These are phyloP conservation scores for Erethizon dorsatum DNA, from an alignment of 2,797 vertebrate species.

Conservation along the genomic window DNA sequence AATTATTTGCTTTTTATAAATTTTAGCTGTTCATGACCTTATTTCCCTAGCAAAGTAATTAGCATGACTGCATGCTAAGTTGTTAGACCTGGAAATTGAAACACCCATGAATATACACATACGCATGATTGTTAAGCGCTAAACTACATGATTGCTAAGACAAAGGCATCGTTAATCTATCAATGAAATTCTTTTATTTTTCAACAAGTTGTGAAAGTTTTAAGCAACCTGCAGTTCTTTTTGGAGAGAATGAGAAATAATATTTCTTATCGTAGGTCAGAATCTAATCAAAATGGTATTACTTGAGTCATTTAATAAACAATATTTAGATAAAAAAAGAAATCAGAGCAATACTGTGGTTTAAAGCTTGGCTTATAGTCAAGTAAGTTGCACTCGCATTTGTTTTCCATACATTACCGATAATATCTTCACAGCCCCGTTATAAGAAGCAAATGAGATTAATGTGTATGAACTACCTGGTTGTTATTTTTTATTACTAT, in stretches of 20 bases:
- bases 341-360: neutral
- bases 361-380: conserved; percentile 11
- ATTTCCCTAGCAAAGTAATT: neutral
- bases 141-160: neutral
- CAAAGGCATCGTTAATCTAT: neutral
- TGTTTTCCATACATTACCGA: neutral
- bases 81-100: neutral
- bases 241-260: neutral
- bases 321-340: neutral
- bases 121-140: neutral
- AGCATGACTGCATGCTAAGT: neutral
- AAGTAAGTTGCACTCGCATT: neutral
- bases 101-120: neutral
- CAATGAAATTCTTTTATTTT: neutral
- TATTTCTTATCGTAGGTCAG: neutral
- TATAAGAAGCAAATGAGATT: conserved; percentile 31
- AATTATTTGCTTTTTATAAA: neutral
- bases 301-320: neutral
- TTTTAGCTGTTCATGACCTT: neutral
- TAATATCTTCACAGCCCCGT: neutral
- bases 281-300: neutral
- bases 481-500: neutral
- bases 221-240: neutral
- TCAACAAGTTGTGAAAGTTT: neutral
- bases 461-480: neutral